These are phyloP conservation scores for Typhlichthys subterraneus DNA, from an alignment of 2,797 vertebrate species.

Conservation along the genomic window DNA sequence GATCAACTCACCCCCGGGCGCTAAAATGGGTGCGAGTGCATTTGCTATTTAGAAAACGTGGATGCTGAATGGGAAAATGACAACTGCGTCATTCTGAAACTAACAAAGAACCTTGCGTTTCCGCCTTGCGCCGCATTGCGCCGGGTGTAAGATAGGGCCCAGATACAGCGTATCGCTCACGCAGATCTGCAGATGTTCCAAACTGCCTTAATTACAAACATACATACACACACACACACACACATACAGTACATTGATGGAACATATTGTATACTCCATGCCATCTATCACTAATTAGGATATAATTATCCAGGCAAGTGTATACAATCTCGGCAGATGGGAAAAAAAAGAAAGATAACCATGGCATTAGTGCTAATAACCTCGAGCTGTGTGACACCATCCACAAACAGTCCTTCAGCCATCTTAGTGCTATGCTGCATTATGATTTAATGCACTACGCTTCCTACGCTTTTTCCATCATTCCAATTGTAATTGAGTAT, in stretches of 20 bases:
- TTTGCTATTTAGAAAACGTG: no score
- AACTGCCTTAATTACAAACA: constrained; percentile 25
- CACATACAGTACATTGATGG: background rate
- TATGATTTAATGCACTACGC: constrained; percentile 44
- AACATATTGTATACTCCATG: constrained; percentile 62
- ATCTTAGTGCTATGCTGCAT: constrained; percentile 57
- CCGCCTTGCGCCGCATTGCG: no score
- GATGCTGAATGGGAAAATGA: no score
- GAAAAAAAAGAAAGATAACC: constrained; percentile 48
- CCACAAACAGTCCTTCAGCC: constrained; percentile 52
- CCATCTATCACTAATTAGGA: constrained; percentile 87
- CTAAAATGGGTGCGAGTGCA: no score
- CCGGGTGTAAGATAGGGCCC: no score
- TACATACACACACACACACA: constrained; percentile 6
- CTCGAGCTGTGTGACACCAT: constrained; percentile 72
- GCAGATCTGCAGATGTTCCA: constrained; percentile 29
- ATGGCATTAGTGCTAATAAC: constrained; percentile 84
- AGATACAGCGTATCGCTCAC: background rate
- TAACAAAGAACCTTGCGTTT: no score
- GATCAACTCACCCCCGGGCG: no score
- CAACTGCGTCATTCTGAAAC: no score
- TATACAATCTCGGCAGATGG: constrained; percentile 93
- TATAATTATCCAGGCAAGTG: constrained; percentile 90
- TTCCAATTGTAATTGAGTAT: no score
- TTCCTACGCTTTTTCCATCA: background rate